Percentiles rank a stretch among this genome's conserved stretches.
phyloP scores from a whole-genome alignment of 1,140 invertebrate genomes.

The Phenacoccus solenopsis region DNA sequence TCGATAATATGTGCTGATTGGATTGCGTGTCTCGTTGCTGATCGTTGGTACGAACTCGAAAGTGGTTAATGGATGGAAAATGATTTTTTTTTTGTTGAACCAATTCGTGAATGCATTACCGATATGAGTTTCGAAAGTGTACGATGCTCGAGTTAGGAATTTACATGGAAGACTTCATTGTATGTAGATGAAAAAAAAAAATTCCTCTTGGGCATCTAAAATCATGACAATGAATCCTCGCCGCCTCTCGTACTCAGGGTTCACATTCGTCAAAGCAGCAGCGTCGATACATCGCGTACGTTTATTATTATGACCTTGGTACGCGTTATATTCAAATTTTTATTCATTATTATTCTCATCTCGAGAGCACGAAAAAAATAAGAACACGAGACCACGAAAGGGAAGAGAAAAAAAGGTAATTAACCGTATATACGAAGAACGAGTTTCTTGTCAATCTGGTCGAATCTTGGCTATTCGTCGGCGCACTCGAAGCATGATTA shows the following conservation, averaged over 20 bases:
- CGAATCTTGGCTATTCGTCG: neutral
- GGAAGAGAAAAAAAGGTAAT: neutral
- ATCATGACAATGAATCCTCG: neutral
- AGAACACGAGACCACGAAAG: neutral
- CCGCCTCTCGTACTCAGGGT: neutral
- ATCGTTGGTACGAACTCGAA: too few relatives aligned
- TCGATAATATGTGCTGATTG: too few relatives aligned
- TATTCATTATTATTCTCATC: conserved; percentile 16
- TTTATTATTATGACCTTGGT: neutral
- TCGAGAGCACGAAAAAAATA: neutral
- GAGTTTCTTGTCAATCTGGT: conserved; percentile 13
- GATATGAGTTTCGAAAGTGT: too few relatives aligned
- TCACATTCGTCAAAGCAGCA: neutral
- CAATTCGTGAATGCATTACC: too few relatives aligned
- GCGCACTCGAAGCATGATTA: neutral
- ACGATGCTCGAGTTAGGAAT: too few relatives aligned
- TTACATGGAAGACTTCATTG: too few relatives aligned
- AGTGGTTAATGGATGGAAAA: too few relatives aligned
- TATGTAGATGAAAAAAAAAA: too few relatives aligned
- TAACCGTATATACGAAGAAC: conserved; percentile 6
- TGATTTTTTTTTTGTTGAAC: too few relatives aligned
- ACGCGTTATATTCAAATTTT: conserved; percentile 11
- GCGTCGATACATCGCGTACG: neutral
- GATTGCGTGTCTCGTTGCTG: too few relatives aligned
- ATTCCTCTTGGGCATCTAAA: too few relatives aligned